phyloP scores from a whole-genome alignment of 2,113 vertebrate species.

The Aptenodytes forsteri region DNA sequence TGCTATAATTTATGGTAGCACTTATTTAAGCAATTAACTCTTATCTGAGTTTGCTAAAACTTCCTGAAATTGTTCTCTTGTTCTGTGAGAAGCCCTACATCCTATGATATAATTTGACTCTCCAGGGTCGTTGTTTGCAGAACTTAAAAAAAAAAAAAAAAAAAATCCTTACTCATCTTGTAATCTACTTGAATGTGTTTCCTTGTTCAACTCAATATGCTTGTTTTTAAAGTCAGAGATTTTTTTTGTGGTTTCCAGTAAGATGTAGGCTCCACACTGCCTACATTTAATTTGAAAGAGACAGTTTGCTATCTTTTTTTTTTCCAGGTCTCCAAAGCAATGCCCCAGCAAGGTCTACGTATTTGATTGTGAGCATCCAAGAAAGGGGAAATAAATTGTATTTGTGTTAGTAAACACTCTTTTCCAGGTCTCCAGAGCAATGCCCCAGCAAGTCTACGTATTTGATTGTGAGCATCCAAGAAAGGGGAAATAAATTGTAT shows the following conservation, averaged over 20 bases:
- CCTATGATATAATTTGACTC: conserved; percentile 10
- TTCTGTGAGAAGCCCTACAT: conserved; percentile 39
- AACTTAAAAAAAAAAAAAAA: background rate
- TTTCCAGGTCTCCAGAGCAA: background rate
- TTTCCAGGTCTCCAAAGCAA: background rate
- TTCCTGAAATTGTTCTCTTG: conserved; percentile 53
- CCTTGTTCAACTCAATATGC: background rate
- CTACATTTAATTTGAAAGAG: background rate
- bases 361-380: background rate
- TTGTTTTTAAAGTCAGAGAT: background rate
- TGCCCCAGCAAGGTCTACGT: conserved; percentile 3
- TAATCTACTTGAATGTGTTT: background rate
- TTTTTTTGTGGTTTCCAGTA: background rate
- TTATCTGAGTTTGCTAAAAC: conserved; percentile 45
- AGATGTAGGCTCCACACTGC: background rate
- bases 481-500: background rate
- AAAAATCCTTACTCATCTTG: background rate
- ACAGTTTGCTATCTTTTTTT: background rate
- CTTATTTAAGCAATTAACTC: conserved; percentile 48
- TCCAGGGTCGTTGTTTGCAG: background rate
- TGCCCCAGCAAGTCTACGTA: conserved; percentile 3
- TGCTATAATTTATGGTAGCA: conserved; percentile 18
- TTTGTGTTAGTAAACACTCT: conserved; percentile 58
- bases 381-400: background rate
- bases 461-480: background rate